Conservation (phyloP, 1,140 invertebrate genomes). For the Thaumetopoea pityocampa region DNA sequence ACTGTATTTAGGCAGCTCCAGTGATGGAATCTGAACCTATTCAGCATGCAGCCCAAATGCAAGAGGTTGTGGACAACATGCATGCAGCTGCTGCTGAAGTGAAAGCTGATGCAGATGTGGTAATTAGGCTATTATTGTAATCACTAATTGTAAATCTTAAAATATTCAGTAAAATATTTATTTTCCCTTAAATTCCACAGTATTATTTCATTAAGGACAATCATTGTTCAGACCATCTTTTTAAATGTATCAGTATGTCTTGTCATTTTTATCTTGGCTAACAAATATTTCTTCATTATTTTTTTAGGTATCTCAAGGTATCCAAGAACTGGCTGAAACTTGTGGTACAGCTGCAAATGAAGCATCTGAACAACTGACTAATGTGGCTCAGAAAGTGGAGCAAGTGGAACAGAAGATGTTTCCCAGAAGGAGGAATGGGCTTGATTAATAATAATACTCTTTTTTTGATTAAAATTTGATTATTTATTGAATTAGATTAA, state of each 20-base stretch:
- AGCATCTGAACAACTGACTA: slow-evolving; percentile 51
- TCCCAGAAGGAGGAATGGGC: slow-evolving; percentile 55
- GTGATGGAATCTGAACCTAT: slow-evolving; percentile 62
- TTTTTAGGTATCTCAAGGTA: slow-evolving; percentile 53
- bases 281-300: too few relatives aligned
- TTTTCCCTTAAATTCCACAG: too few relatives aligned
- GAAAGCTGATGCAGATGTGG: slow-evolving; percentile 53
- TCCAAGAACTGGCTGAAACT: slow-evolving; percentile 61
- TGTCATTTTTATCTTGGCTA: too few relatives aligned
- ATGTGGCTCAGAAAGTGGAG: slow-evolving; percentile 57
- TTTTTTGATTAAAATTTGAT: too few relatives aligned
- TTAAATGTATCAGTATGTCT: too few relatives aligned
- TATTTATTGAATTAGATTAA: too few relatives aligned
- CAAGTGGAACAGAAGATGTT: slow-evolving; percentile 56
- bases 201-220: too few relatives aligned
- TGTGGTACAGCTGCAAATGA: slow-evolving; percentile 54
- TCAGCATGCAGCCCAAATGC: slow-evolving; percentile 58
- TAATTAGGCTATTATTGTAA: too few relatives aligned
- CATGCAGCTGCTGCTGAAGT: slow-evolving; percentile 50
- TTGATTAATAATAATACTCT: slow-evolving; percentile 52
- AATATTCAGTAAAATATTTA: too few relatives aligned
- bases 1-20: slow-evolving; percentile 40
- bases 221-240: too few relatives aligned
- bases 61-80: slow-evolving; percentile 54
- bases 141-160: too few relatives aligned